phyloP scores from a whole-genome alignment of 2,888 invertebrate species.

The Nephrotoma guestfalica region DNA sequence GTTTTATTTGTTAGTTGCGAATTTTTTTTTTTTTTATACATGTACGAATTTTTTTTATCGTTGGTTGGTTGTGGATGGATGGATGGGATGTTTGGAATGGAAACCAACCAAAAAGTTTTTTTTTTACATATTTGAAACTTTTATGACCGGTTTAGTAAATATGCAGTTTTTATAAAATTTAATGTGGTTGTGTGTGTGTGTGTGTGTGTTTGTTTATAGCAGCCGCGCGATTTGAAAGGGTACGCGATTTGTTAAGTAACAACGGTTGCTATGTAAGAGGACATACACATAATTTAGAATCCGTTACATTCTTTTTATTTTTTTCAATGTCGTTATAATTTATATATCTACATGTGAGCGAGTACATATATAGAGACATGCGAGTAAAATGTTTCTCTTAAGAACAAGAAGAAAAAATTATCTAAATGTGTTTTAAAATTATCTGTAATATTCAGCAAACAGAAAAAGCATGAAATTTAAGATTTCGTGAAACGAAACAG shows the following conservation, averaged over 20 bases:
- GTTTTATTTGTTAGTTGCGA: not conserved
- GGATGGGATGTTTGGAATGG: conserved; percentile 2
- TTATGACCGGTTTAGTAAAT: conserved; percentile 3
- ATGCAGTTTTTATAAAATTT: not conserved
- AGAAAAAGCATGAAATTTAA: not conserved
- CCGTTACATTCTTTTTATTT: not conserved
- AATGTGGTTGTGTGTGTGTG: not conserved
- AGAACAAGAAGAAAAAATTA: not conserved
- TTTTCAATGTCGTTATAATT: not conserved
- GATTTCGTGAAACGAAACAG: not conserved
- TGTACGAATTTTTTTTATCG: not conserved
- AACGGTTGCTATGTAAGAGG: not conserved
- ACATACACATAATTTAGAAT: not conserved
- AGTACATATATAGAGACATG: not conserved
- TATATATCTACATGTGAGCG: not conserved
- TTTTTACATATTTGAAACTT: not conserved
- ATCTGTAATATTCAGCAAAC: not conserved
- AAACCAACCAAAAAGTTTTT: not conserved
- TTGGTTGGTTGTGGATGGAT: conserved; percentile 3
- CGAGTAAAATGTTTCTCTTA: not conserved
- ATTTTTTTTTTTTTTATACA: not conserved
- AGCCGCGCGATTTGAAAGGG: not conserved
- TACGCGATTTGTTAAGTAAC: not conserved
- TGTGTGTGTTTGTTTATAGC: not conserved
- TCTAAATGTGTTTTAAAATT: not conserved